Evolutionary conservation across 2,113 vertebrate species (phyloP), one percentile per base, ranked within the genome.

Genomic region (Morone chrysops): DNA sequence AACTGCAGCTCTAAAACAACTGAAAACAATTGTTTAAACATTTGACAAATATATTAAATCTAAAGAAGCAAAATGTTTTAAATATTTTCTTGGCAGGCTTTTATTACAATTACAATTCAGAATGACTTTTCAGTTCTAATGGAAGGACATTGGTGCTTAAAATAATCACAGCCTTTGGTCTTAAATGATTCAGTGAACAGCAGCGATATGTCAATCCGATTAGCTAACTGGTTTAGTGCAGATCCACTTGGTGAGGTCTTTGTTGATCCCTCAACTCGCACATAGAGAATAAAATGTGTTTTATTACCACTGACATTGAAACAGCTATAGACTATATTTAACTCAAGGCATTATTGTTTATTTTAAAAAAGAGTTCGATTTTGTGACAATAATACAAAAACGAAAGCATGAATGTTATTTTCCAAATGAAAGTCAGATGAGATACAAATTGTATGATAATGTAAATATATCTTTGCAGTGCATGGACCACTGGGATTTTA

Each of bases 181-280:
- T 31, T 91, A 88, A 90, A 91, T 85, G 81, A 94, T 92, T 93
- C 89, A 82, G 80, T 82, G 87, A 75, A 77, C 69, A 74, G 78
- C 87, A 80, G 87, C 57, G 73, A 93, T 90, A 92, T 59, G 75
- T 53, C 90, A 95, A 96, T 93, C 94, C 92, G 60, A 93, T 95
- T 95, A 95, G 68, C 87, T 92, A 93, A 95, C 87, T 31, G 91
- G 93, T 94, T 95, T 95, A 95, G 74, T 31, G 87, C 71, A 89
- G 92, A 94, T 93, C 94, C 69, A 86, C 91, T 89, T 91, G 88
- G 43, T 62, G 74, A 83, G 78, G 79, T 83, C 72, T 86, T 82
- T 79, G 86, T 89, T 92, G 86, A 86, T 87, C 85, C 83, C 45
- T 87, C 31, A 45, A 66, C 48, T 59, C 1, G 1, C 61, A 71